Conservation (phyloP, 2,888 invertebrate genomes). For the Pachydiplax longipennis region DNA sequence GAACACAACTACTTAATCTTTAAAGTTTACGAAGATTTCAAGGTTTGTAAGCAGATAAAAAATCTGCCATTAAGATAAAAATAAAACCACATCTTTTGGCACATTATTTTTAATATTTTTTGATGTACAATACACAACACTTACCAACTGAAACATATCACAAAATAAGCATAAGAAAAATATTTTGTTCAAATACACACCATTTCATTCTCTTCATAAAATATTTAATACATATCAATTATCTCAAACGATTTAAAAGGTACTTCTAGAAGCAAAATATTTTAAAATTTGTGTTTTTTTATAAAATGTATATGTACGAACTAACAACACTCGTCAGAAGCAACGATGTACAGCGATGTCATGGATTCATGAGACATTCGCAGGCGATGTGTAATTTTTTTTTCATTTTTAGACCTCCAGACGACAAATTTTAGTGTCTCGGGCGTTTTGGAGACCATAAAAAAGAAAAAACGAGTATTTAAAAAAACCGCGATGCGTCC, state of each 20-base stretch:
- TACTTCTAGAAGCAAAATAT: neutral
- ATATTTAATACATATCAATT: neutral
- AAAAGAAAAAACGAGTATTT: too few relatives aligned
- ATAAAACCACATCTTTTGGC: too few relatives aligned
- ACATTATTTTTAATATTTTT: neutral
- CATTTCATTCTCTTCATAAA: slow-evolving; percentile 3
- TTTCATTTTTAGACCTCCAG: too few relatives aligned
- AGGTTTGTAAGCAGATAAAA: too few relatives aligned
- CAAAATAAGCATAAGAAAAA: slow-evolving; percentile 41
- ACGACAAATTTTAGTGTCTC: too few relatives aligned
- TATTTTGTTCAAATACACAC: neutral
- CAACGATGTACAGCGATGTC: neutral
- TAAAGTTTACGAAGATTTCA: too few relatives aligned
- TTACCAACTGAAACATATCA: slow-evolving; percentile 35
- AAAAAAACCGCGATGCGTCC: too few relatives aligned
- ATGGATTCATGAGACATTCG: neutral
- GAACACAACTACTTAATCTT: too few relatives aligned
- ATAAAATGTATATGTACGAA: neutral
- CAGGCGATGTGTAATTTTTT: too few relatives aligned
- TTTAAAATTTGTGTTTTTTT: neutral
- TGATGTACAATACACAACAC: slow-evolving; percentile 18
- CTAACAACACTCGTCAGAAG: neutral
- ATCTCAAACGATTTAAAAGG: neutral
- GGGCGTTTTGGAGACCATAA: too few relatives aligned
- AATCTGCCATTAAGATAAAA: too few relatives aligned